Evolutionary conservation across 2,113 vertebrate genomes (phyloP), one percentile per base, ranked within the genome.

Genomic region (Vulpes vulpes): DNA sequence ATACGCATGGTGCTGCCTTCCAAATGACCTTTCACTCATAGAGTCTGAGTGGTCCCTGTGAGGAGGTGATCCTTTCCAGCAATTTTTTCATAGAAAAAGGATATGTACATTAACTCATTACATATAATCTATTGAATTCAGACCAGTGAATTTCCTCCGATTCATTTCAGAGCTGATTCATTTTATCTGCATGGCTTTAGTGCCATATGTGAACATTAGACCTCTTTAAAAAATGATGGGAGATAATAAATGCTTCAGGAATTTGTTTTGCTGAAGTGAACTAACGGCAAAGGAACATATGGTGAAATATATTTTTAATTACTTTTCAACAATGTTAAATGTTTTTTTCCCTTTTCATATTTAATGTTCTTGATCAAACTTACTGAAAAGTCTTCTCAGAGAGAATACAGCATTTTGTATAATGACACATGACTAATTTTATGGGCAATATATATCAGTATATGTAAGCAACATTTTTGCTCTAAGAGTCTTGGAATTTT

Each of bases 261-360:
- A 98, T 98, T 98, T 99, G 98, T 98, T 98, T 99, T 98, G 97
- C 98, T 98, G 93, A 98, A 98, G 97, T 92, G 89, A 99, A 98
- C 71, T 98, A 98, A 98, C 55, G 84, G 93, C 91, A 97, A 96
- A 97, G 96, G 97, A 98, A 86, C 98, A 99, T 99, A 99, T 99
- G 98, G 98, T 98, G 97, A 99, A 98, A 99, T 99, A 98, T 98
- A 98, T 98, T 99, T 99, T 99, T 99, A 99, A 99, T 99, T 99
- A 99, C 98, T 98, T 99, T 98, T 98, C 98, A 99, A 98, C 98
- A 99, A 97, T 98, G 98, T 98, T 98, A 98, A 98, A 97, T 98
- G 96, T 97, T 98, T 99, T 95, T 57, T 97, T 96, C 93, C 86
- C 90, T 98, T 99, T 99, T 99, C 98, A 98, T 98, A 98, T 98